These are phyloP conservation scores for Anthopleura xanthogrammica DNA, from an alignment of 92 coral and sea anemone genomes.

Conservation along the genomic window DNA sequence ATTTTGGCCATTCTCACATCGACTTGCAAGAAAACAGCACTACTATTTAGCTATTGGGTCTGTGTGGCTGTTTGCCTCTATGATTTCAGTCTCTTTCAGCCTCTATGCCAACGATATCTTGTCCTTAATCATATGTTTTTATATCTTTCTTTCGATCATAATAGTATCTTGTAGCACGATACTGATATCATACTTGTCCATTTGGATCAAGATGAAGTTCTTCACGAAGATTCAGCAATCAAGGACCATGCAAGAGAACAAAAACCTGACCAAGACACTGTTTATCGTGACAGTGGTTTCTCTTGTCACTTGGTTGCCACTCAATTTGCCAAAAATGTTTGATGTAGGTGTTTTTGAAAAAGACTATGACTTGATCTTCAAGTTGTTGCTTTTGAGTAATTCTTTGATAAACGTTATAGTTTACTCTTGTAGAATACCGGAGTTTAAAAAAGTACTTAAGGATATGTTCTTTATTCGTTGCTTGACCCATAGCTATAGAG, in stretches of 20 bases:
- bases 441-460: neutral
- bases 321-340: too few species aligned
- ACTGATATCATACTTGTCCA: neutral
- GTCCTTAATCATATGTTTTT: neutral
- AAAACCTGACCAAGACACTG: neutral
- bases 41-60: neutral
- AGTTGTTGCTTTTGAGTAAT: neutral
- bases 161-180: neutral
- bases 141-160: neutral
- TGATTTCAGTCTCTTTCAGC: neutral
- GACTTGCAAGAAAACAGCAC: neutral
- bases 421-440: neutral
- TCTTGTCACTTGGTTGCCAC: neutral
- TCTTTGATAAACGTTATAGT: neutral
- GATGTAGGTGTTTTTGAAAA: neutral
- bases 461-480: neutral
- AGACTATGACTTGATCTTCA: neutral
- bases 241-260: neutral
- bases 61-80: neutral
- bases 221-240: neutral
- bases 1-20: neutral
- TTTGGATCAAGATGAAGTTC: neutral
- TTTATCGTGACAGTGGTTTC: neutral
- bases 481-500: neutral
- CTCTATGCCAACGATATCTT: neutral